These are phyloP conservation scores for Lomographa bimaculata DNA, from an alignment of 2,888 invertebrate species.

Conservation along the genomic window DNA sequence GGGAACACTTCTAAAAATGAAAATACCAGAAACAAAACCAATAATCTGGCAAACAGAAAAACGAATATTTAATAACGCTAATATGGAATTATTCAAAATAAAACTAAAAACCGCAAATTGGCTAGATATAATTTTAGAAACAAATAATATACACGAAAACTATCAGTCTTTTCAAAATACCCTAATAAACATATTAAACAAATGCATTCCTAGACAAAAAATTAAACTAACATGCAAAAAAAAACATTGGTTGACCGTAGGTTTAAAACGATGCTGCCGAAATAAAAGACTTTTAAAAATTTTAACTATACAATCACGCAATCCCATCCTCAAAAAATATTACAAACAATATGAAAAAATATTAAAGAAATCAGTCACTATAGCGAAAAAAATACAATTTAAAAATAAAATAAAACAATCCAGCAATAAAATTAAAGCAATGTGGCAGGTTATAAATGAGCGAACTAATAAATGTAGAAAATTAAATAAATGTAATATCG, in stretches of 20 bases:
- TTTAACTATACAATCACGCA: background rate
- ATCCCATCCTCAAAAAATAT: background rate
- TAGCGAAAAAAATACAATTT: conserved; percentile 1
- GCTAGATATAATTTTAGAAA: background rate
- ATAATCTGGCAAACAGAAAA: background rate
- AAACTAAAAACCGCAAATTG: background rate
- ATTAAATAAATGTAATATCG: background rate
- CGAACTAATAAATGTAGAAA: background rate
- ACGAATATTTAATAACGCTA: background rate
- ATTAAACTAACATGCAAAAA: conserved; percentile 1
- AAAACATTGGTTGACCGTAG: conserved; percentile 12
- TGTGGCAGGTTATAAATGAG: conserved; percentile 1
- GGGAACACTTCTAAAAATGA: background rate
- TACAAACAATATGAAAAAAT: conserved; percentile 1
- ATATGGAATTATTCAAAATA: background rate
- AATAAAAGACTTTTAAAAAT: conserved; percentile 10
- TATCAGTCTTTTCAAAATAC: background rate
- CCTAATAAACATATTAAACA: background rate
- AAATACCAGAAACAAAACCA: background rate
- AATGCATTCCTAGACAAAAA: conserved; percentile 1
- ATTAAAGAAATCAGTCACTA: background rate
- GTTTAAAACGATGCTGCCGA: conserved; percentile 5
- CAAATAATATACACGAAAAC: background rate
- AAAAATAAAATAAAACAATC: background rate
- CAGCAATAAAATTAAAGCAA: background rate